These are phyloP conservation scores for Spongia lamella DNA, from an alignment of 37 sponge, comb jelly and placozoan species.

Conservation along the genomic window DNA sequence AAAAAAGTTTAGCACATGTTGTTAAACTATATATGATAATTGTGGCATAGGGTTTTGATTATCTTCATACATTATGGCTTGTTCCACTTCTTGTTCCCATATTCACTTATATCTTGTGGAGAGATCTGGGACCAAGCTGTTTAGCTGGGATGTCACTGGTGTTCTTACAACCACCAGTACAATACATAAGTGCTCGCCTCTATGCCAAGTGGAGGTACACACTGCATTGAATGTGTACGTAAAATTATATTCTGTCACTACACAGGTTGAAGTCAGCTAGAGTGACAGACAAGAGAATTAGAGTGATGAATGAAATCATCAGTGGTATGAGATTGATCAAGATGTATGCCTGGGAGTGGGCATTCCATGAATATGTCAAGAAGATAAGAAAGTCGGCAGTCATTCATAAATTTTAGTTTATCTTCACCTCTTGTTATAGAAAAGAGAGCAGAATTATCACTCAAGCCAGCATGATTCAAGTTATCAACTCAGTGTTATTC, in stretches of 20 bases:
- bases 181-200: constrained; percentile 18
- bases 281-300: not conserved
- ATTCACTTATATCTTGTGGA: constrained; percentile 41
- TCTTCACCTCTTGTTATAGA: constrained; percentile 25
- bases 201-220: not conserved
- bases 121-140: constrained; percentile 51
- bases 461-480: constrained; percentile 32
- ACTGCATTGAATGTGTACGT: no score
- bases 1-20: not conserved
- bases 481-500: constrained; percentile 35
- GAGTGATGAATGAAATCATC: constrained; percentile 9
- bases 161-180: constrained; percentile 49
- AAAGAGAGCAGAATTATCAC: constrained; percentile 28
- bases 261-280: no score
- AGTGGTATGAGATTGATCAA: constrained; percentile 11
- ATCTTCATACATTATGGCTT: no score
- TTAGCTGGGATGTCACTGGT: constrained; percentile 6
- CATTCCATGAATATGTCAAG: not conserved
- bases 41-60: no score
- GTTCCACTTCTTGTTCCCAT: not conserved
- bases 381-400: not conserved
- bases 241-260: no score
- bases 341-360: constrained; percentile 10
- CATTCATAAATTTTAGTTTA: no score
- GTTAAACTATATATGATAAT: no score